Evolutionary conservation across 2,797 vertebrate genomes (phyloP).

Genomic region (Epinephelus coioides): DNA sequence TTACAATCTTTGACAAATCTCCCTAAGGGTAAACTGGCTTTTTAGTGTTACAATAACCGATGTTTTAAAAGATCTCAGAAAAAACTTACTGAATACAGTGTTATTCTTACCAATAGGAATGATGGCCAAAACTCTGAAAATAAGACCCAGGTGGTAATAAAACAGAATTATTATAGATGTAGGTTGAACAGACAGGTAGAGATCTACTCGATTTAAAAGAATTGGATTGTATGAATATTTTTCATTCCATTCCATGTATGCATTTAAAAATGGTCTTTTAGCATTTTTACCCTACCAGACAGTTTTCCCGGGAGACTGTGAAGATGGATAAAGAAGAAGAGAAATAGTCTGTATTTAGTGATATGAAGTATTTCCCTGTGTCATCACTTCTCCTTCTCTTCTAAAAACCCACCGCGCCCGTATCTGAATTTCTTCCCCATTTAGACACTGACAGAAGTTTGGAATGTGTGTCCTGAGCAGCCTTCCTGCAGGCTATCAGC

Average conservation of each 20-base stretch:
- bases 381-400: conserved; percentile 24
- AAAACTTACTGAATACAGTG: not conserved
- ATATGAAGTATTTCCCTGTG: conserved; percentile 5
- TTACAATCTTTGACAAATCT: too few relatives aligned
- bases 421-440: conserved; percentile 8
- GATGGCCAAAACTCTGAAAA: not conserved
- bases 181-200: not conserved
- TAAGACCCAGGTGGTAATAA: not conserved
- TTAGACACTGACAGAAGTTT: conserved; percentile 28
- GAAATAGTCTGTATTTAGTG: not conserved
- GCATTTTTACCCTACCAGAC: not conserved
- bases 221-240: not conserved
- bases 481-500: conserved; percentile 34
- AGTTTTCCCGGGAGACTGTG: not conserved
- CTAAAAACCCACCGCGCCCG: not conserved
- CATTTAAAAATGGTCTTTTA: too few relatives aligned
- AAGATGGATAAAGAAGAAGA: not conserved
- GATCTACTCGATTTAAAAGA: not conserved
- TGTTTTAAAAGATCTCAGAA: not conserved
- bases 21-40: too few relatives aligned
- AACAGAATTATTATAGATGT: too few relatives aligned
- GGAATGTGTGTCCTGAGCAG: conserved; percentile 22
- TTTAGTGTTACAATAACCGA: too few relatives aligned
- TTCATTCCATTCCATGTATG: not conserved
- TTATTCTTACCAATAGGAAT: not conserved